phyloP scores from a whole-genome alignment of 2,888 invertebrate genomes.

The Oscheius onirici region DNA sequence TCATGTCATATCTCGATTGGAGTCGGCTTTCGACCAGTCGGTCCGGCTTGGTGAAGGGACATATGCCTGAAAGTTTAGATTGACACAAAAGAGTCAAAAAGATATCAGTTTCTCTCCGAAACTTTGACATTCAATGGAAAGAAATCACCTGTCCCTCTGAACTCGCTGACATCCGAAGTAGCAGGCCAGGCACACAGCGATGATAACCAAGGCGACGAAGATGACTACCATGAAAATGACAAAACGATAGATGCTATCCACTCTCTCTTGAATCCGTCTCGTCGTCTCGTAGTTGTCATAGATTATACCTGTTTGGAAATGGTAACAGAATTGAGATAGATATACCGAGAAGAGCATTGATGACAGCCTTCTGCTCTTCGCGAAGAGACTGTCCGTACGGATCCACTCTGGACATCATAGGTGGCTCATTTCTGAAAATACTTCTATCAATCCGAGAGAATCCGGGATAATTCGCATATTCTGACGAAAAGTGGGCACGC shows the following conservation, averaged over 20 bases:
- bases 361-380: constrained; percentile 54
- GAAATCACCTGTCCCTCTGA: constrained; percentile 37
- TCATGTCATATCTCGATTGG: constrained; percentile 52
- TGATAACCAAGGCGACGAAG: constrained; percentile 44
- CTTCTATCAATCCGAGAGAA: too few species aligned
- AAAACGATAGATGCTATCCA: constrained; percentile 55
- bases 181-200: constrained; percentile 38
- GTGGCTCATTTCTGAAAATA: constrained; percentile 20
- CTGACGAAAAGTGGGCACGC: not conserved
- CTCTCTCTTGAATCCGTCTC: constrained; percentile 45
- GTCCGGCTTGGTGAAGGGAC: constrained; percentile 43
- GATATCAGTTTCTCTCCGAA: not conserved
- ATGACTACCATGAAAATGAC: constrained; percentile 43
- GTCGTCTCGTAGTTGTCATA: constrained; percentile 56
- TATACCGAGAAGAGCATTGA: constrained; percentile 56
- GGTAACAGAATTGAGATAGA: not conserved
- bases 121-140: not conserved
- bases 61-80: constrained; percentile 35
- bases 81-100: not conserved
- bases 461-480: not conserved
- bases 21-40: constrained; percentile 44
- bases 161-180: constrained; percentile 49
- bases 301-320: constrained; percentile 44
- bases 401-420: constrained; percentile 49
- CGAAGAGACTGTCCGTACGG: constrained; percentile 47